Percentiles rank a stretch among this genome's conserved stretches.
Evolutionary conservation across 2,113 vertebrate genomes (phyloP).

Genomic region (Lanius ludovicianus): DNA sequence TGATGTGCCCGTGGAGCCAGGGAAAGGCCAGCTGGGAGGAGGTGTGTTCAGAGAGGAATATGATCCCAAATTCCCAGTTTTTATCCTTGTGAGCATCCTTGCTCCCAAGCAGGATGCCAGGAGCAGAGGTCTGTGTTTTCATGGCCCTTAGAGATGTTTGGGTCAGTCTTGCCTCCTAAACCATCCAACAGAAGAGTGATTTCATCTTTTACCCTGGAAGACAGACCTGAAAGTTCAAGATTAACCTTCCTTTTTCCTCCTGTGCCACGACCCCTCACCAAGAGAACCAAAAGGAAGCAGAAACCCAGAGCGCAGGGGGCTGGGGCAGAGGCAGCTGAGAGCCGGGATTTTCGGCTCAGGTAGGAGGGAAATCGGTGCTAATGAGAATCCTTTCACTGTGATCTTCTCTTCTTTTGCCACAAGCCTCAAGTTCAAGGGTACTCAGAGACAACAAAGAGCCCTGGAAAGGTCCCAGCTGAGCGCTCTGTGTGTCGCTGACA

Average conservation of each 20-base stretch:
- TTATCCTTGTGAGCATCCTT: not conserved
- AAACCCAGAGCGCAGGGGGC: not conserved
- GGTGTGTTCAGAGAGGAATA: not conserved
- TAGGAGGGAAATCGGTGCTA: not conserved
- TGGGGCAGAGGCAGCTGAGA: not conserved
- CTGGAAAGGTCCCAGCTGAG: not conserved
- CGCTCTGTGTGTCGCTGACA: not conserved
- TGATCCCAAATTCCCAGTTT: not conserved
- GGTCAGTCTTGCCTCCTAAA: not conserved
- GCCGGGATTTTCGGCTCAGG: not conserved
- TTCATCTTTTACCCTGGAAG: not conserved
- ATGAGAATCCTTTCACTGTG: not conserved
- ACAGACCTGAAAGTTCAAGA: not conserved
- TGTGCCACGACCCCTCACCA: rapidly evolving
- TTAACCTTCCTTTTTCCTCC: not conserved
- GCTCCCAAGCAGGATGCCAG: not conserved
- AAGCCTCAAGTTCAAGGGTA: not conserved
- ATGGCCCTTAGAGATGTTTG: not conserved
- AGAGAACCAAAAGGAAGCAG: not conserved
- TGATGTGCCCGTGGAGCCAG: not conserved
- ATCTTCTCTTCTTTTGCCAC: not conserved
- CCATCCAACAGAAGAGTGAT: not conserved
- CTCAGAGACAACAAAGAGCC: not conserved
- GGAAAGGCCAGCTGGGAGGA: not conserved
- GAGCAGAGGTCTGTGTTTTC: not conserved